Percentiles rank a stretch among this genome's conserved stretches.
Conservation (phyloP, 2,113 vertebrate genomes). For the Tenrec ecaudatus region DNA sequence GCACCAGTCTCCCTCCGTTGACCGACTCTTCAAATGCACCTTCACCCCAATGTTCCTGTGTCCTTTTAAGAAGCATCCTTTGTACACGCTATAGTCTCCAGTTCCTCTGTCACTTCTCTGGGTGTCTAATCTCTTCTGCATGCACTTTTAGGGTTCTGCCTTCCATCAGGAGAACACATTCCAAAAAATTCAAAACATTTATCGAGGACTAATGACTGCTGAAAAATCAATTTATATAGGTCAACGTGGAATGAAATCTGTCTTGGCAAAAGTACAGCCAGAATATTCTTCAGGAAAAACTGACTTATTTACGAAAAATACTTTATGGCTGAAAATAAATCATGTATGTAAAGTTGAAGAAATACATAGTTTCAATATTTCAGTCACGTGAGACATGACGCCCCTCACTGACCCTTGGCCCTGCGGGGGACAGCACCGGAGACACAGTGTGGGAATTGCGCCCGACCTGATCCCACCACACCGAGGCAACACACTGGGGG, state of each 20-base stretch:
- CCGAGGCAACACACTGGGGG: too few relatives aligned
- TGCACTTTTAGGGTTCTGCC: neutral
- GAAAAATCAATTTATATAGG: slow-evolving; percentile 22
- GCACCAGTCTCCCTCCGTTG: neutral
- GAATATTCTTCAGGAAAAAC: too few relatives aligned
- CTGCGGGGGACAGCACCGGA: too few relatives aligned
- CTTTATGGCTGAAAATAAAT: too few relatives aligned
- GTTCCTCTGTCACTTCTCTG: neutral
- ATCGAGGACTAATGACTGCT: neutral
- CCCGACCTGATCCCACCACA: too few relatives aligned
- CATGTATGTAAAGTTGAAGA: too few relatives aligned
- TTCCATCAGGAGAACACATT: neutral
- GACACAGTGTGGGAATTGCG: too few relatives aligned
- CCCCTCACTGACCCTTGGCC: too few relatives aligned
- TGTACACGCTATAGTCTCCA: neutral
- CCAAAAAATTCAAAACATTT: neutral
- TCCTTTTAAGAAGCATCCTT: neutral
- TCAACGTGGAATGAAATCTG: neutral
- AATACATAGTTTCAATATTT: too few relatives aligned
- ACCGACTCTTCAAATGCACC: neutral
- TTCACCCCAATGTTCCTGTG: neutral
- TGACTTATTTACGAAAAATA: too few relatives aligned
- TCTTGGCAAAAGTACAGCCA: neutral
- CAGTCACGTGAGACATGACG: too few relatives aligned
- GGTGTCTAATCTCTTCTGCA: neutral